Evolutionary conservation across 2,113 vertebrate genomes (phyloP), one percentile per base, ranked within the genome.

Genomic region (Odobenus rosmarus): DNA sequence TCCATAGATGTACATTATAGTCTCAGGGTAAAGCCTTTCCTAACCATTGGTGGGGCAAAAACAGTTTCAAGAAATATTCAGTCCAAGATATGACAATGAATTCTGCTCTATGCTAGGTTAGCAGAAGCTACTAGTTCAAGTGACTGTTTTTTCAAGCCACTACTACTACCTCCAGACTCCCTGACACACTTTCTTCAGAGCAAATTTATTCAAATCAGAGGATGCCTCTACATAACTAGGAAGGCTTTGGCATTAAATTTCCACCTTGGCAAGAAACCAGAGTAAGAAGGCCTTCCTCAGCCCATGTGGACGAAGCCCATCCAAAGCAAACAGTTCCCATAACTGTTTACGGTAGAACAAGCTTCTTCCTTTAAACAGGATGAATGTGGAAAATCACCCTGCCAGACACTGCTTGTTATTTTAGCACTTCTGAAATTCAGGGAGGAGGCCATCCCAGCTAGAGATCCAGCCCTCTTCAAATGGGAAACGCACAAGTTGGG

Each of bases 271-370:
- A 97, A 96, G 80, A 98, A 97, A 97, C 24, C 79, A 96, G 84
- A 95, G 80, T 74, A 91, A 97, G 93, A 97, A 98, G 55, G 93
- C 51, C 49, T 84, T 98, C 94, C 97, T 95, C 79, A 84, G 95
- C 69, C 95, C 92, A 31, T 94, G 92, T 1, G 28, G 84, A 95
- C 94, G 64, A 97, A 98, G 95, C 51, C 57, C 83, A 88, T 97
- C 95, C 97, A 98, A 98, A 97, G 98, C 98, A 98, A 98, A 98
- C 33, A 98, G 69, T 97, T 98, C 95, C 86, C 93, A 90, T 97
- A 46, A 96, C 96, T 97, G 93, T 98, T 98, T 98, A 97, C 49
- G 2, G 72, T 67, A 96, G 88, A 96, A 97, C 93, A 94, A 91
- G 53, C 88, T 61, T 97, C 88, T 98, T 97, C 87, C 94, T 97